Percentiles rank a stretch among this genome's conserved stretches.
phyloP scores from a whole-genome alignment of 2,113 vertebrate genomes.

The Eolophus roseicapilla region DNA sequence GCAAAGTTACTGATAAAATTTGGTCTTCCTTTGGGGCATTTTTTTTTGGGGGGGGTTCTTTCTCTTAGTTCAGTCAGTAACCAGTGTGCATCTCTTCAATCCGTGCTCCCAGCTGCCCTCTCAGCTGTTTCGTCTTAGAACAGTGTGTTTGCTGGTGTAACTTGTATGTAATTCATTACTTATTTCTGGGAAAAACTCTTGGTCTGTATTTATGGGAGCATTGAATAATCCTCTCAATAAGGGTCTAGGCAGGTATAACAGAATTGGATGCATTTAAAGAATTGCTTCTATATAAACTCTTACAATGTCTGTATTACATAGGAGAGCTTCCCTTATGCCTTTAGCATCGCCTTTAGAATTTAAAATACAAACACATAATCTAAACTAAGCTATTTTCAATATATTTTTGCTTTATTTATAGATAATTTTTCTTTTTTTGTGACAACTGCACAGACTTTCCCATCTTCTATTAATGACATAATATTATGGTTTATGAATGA shows the following conservation, averaged over 20 bases:
- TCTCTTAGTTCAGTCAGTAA: not conserved
- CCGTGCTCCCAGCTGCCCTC: not conserved
- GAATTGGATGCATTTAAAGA: not conserved
- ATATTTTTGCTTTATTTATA: not conserved
- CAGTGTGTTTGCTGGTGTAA: conserved; percentile 5
- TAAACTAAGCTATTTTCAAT: not conserved
- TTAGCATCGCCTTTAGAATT: not conserved
- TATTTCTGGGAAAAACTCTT: conserved; percentile 25
- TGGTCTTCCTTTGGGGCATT: not conserved
- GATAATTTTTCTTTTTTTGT: not conserved
- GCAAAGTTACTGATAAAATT: not conserved
- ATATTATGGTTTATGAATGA: not conserved
- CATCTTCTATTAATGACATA: not conserved
- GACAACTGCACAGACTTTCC: not conserved
- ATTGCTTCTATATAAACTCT: not conserved
- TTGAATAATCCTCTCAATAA: conserved; percentile 27
- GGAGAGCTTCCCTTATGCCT: not conserved
- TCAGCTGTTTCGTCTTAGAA: not conserved
- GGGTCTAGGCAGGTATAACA: conserved; percentile 19
- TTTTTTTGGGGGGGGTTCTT: not conserved
- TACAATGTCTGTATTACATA: accelerated
- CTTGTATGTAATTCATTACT: not conserved
- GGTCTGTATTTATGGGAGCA: conserved; percentile 42
- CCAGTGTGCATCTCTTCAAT: not conserved
- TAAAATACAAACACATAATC: not conserved